Percentiles rank a stretch among this genome's conserved stretches.
phyloP scores from a whole-genome alignment of 2,888 invertebrate genomes.

The Salticus scenicus region DNA sequence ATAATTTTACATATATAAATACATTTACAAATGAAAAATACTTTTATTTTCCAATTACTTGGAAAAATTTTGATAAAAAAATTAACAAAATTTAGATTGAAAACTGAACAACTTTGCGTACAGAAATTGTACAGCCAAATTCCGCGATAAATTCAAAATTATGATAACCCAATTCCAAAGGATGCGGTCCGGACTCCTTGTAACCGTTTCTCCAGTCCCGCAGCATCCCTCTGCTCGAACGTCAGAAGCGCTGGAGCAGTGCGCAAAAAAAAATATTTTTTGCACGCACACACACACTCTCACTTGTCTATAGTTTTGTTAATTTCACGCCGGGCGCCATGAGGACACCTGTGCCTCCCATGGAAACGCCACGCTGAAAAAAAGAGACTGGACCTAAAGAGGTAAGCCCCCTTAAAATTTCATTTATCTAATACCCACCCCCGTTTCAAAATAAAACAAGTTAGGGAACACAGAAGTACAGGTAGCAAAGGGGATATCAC shows the following conservation, averaged over 20 bases:
- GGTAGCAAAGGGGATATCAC: background rate
- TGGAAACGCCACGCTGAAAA: background rate
- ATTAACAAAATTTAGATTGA: too few relatives aligned
- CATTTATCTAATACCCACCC: background rate
- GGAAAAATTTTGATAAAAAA: too few relatives aligned
- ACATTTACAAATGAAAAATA: too few relatives aligned
- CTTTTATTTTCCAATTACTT: too few relatives aligned
- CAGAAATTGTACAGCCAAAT: background rate
- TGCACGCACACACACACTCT: slow-evolving; percentile 1
- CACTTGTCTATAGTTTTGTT: slow-evolving; percentile 12
- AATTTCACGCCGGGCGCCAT: slow-evolving; percentile 6
- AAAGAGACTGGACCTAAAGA: slow-evolving; percentile 5
- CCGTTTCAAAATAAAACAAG: background rate
- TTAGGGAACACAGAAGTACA: background rate
- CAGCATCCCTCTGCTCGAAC: slow-evolving; percentile 43
- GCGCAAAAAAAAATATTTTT: slow-evolving; percentile 36
- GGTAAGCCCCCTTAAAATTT: slow-evolving; percentile 39
- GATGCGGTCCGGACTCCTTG: slow-evolving; percentile 40
- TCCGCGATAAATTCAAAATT: background rate
- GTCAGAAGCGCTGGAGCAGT: slow-evolving; percentile 26
- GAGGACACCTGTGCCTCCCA: slow-evolving; percentile 19
- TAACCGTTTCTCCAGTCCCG: slow-evolving; percentile 49
- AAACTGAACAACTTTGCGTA: too few relatives aligned
- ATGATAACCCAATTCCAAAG: slow-evolving; percentile 2
- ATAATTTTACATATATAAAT: too few relatives aligned